Percentiles rank a stretch among this genome's conserved stretches.
These are phyloP conservation scores for Drosophila cardini DNA, from an alignment of 1,140 invertebrate species.

Conservation along the genomic window DNA sequence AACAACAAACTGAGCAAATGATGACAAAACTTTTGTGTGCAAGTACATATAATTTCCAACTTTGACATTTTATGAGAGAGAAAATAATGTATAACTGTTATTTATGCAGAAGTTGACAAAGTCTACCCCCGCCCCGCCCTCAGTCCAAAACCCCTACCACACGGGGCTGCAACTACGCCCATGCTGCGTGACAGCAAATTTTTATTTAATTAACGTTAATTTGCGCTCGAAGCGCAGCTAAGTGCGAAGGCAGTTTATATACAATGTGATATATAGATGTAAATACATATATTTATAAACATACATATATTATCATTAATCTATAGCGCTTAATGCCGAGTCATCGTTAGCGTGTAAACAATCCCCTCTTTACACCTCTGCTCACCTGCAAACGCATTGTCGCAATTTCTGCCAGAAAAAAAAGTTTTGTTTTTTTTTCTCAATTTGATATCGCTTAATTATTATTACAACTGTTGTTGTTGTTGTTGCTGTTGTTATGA, in stretches of 20 bases:
- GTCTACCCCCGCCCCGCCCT: background rate
- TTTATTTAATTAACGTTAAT: slow-evolving; percentile 77
- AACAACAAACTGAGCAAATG: slow-evolving; percentile 6
- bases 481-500: slow-evolving; percentile 64
- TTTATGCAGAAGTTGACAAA: slow-evolving; percentile 39
- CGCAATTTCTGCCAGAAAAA: slow-evolving; percentile 59
- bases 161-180: slow-evolving; percentile 2
- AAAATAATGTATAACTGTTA: slow-evolving; percentile 41
- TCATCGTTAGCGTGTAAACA: slow-evolving; percentile 52
- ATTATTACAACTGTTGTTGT: slow-evolving; percentile 59
- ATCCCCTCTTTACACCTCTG: background rate
- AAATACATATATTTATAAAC: slow-evolving; percentile 14
- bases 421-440: slow-evolving; percentile 67
- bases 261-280: slow-evolving; percentile 34
- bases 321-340: slow-evolving; percentile 54
- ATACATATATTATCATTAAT: slow-evolving; percentile 58
- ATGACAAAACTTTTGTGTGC: slow-evolving; percentile 51
- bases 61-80: slow-evolving; percentile 58
- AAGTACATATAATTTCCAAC: slow-evolving; percentile 13
- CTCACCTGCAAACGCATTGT: slow-evolving; percentile 7
- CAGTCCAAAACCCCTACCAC: background rate
- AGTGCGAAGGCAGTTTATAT: slow-evolving; percentile 18
- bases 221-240: slow-evolving; percentile 46
- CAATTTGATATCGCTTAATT: slow-evolving; percentile 80
- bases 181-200: slow-evolving; percentile 42